Evolutionary conservation across 2,888 invertebrate genomes (phyloP), one percentile per base, ranked within the genome.

Genomic region (Stenodema calcarata): DNA sequence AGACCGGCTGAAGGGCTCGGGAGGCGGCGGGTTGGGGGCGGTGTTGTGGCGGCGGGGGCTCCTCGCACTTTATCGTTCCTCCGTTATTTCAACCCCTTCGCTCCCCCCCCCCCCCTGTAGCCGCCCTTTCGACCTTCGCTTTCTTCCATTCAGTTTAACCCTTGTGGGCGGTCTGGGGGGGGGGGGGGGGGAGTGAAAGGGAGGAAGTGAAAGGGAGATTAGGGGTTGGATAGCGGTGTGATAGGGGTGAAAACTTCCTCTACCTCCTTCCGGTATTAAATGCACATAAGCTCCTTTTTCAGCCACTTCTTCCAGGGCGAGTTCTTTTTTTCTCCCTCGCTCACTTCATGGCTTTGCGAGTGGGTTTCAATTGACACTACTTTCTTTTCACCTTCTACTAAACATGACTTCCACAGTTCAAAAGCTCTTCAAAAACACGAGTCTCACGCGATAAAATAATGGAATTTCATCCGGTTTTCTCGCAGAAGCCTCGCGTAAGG

Each of bases 71-170:
- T 73, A 41, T 73, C 73, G 73, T 73, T 73, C 73, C 73, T 73
- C 73, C 30, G 73, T 73, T 73, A 73, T 78, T 78, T 42, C 78
- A 44, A 44, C 28, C 47, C 47, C 70, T 70, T n/a, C n/a, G n/a
- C n/a, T n/a, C n/a, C n/a, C n/a, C n/a, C n/a, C n/a, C n/a, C n/a
- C 69, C n/a, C 35, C 62, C 28, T 62, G 54, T 62, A 14, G 41
- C 69, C 27, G 69, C 70, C 42, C 62, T 62, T 82, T 70, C 62
- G 42, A 35, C 35, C 69, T 41, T 41, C 41, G 18, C 82, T 23
- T 82, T 82, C 54, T 69, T 44, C 47, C 69, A 82, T 82, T 69
- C 47, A 44, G 62, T 70, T 82, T 62, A 62, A 69, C 62, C 82
- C 41, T n/a, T 35, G 23, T n/a, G 27, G 50, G 14, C 3, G 7